Evolutionary conservation across 2,888 invertebrate genomes (phyloP).

Genomic region (Microlaimidae sp.): DNA sequence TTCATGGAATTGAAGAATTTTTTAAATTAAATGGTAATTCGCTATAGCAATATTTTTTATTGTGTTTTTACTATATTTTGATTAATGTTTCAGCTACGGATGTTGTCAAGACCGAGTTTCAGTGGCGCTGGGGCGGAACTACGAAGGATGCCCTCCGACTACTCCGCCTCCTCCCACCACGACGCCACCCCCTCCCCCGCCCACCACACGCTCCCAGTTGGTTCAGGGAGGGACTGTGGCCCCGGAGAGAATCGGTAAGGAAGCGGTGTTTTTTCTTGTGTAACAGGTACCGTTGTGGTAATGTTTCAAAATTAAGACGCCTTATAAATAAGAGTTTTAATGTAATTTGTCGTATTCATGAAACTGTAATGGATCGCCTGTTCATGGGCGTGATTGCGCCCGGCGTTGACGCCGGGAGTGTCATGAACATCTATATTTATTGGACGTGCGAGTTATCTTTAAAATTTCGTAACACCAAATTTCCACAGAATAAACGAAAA

Average conservation of each 20-base stretch:
- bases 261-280: background rate
- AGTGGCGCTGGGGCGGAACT: background rate
- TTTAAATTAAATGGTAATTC: too few relatives aligned
- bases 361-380: too few relatives aligned
- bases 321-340: too few relatives aligned
- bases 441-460: too few relatives aligned
- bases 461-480: too few relatives aligned
- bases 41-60: background rate
- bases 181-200: background rate
- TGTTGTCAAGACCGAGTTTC: background rate
- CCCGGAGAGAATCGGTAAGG: background rate
- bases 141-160: slow-evolving; percentile 6
- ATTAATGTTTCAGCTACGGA: background rate
- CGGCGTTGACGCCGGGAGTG: too few relatives aligned
- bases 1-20: too few relatives aligned
- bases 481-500: too few relatives aligned
- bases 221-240: background rate
- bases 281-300: background rate
- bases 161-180: slow-evolving; percentile 1
- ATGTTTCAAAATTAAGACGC: too few relatives aligned
- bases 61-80: background rate
- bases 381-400: too few relatives aligned
- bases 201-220: background rate
- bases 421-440: too few relatives aligned
- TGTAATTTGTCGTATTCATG: background rate